These are phyloP conservation scores for Lycocerus yunnanus DNA, from an alignment of 2,888 invertebrate species.

Conservation along the genomic window DNA sequence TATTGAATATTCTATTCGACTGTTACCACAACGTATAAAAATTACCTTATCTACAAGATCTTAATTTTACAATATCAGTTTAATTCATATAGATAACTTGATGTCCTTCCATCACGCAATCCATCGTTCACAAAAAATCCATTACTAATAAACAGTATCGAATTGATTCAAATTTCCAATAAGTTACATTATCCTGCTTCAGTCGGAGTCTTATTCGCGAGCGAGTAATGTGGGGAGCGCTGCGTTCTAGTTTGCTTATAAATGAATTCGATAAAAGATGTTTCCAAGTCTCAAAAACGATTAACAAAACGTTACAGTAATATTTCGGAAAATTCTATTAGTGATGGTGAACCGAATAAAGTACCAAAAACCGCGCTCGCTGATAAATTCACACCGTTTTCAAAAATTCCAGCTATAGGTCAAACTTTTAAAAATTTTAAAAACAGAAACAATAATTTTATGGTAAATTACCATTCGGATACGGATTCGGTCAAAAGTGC, in stretches of 20 bases:
- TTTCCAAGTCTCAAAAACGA: constrained; percentile 3
- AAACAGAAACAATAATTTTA: constrained; percentile 6
- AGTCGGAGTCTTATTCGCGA: not conserved
- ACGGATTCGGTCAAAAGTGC: constrained; percentile 5
- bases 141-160: not conserved
- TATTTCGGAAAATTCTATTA: constrained; percentile 6
- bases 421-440: constrained; percentile 9
- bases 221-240: not conserved
- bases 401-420: constrained; percentile 25
- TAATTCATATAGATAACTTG: not conserved
- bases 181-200: not conserved
- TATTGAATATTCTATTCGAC: not conserved
- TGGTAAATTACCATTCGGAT: constrained; percentile 20
- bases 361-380: not conserved
- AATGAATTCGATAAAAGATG: constrained; percentile 15
- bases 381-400: constrained; percentile 18
- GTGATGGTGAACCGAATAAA: constrained; percentile 3
- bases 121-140: not conserved
- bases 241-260: not conserved
- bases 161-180: not conserved
- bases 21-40: not conserved
- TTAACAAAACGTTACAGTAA: constrained; percentile 8
- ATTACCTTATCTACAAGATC: not conserved
- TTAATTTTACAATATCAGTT: not conserved
- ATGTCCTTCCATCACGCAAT: not conserved